These are phyloP conservation scores for Plebejus argus DNA, from an alignment of 2,888 invertebrate species.

Conservation along the genomic window DNA sequence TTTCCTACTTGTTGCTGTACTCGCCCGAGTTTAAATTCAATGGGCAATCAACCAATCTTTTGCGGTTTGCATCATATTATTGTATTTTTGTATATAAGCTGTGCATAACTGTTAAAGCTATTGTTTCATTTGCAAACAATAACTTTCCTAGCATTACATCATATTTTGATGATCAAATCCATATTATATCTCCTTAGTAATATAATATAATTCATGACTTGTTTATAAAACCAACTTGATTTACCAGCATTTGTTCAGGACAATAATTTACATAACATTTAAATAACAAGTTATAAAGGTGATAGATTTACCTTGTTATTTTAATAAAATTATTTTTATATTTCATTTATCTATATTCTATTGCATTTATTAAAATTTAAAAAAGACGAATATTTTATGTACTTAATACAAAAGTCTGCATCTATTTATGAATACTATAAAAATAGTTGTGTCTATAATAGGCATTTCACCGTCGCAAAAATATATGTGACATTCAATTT, in stretches of 20 bases:
- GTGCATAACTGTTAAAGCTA: background rate
- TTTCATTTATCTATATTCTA: background rate
- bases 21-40: too few relatives aligned
- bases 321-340: background rate
- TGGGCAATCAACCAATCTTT: too few relatives aligned
- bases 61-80: too few relatives aligned
- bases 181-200: background rate
- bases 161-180: background rate
- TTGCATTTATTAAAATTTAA: background rate
- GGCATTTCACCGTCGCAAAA: background rate
- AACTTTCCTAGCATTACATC: background rate
- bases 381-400: background rate
- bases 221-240: background rate
- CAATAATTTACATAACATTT: conserved; percentile 1
- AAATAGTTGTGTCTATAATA: background rate
- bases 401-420: background rate
- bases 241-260: background rate
- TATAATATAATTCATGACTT: background rate
- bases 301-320: background rate
- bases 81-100: background rate
- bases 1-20: too few relatives aligned
- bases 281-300: background rate
- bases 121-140: background rate
- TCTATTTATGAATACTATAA: background rate
- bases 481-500: background rate